Conservation (phyloP, 2,888 invertebrate genomes). For the Drosophila neotestacea region DNA sequence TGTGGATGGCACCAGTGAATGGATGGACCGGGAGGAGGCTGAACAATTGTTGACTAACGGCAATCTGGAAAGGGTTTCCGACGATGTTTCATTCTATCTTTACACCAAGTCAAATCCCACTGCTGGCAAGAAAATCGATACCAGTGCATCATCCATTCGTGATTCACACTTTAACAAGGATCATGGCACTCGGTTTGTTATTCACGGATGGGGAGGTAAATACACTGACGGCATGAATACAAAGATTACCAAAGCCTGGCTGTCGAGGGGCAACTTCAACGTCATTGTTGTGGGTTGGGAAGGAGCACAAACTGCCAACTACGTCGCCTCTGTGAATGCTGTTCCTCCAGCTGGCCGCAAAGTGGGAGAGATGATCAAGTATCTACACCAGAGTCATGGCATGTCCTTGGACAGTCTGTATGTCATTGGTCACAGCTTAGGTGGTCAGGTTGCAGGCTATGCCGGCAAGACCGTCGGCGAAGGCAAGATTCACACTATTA, state of each 20-base stretch:
- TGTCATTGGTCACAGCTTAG: conserved; percentile 87
- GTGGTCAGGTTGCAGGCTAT: conserved; percentile 87
- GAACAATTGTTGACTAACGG: conserved; percentile 35
- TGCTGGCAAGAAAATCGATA: conserved; percentile 49
- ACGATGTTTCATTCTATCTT: conserved; percentile 68
- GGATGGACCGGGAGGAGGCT: conserved; percentile 60
- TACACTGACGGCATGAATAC: conserved; percentile 84
- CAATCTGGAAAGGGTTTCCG: conserved; percentile 35
- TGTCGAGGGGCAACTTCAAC: conserved; percentile 87
- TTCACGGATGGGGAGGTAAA: conserved; percentile 87
- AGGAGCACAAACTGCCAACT: conserved; percentile 87
- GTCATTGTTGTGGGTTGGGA: conserved; percentile 88
- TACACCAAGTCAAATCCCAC: conserved; percentile 74
- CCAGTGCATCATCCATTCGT: conserved; percentile 33
- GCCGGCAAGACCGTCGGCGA: conserved; percentile 87
- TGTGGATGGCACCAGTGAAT: conserved; percentile 55
- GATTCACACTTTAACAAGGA: conserved; percentile 63
- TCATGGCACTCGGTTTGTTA: conserved; percentile 79
- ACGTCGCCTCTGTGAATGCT: conserved; percentile 86
- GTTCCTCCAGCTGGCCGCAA: conserved; percentile 72
- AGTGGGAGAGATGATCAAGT: conserved; percentile 79
- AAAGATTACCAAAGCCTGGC: conserved; percentile 85
- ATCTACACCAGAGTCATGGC: conserved; percentile 86
- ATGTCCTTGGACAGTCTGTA: conserved; percentile 85
- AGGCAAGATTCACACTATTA: conserved; percentile 87